Percentiles rank a stretch among this genome's conserved stretches.
Evolutionary conservation across 2,888 invertebrate species (phyloP).

Genomic region (Carpatolechia fugitivella): DNA sequence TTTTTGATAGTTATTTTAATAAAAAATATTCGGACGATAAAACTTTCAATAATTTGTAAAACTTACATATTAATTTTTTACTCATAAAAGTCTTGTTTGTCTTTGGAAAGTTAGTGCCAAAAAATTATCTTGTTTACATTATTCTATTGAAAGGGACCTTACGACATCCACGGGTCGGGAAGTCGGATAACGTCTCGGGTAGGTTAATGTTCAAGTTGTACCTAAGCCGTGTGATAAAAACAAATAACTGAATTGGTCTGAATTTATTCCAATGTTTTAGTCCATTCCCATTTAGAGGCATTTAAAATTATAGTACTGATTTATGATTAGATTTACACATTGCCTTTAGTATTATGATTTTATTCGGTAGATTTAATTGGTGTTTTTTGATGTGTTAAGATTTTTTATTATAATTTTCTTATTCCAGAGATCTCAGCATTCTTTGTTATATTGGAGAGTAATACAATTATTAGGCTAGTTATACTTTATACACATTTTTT

Average conservation of each 20-base stretch:
- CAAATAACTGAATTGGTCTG: constrained; percentile 29
- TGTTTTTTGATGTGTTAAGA: constrained; percentile 18
- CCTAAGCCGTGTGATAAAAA: constrained; percentile 12
- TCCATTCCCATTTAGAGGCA: constrained; percentile 57
- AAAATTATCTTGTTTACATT: too few relatives aligned
- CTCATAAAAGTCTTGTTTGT: too few relatives aligned
- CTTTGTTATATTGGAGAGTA: constrained; percentile 32
- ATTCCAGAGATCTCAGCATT: constrained; percentile 50
- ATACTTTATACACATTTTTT: constrained; percentile 15
- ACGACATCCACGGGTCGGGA: too few relatives aligned
- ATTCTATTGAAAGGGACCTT: too few relatives aligned
- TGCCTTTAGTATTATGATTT: constrained; percentile 12
- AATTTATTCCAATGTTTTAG: constrained; percentile 29
- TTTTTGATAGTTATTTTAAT: too few relatives aligned
- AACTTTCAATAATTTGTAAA: too few relatives aligned
- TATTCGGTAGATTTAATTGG: constrained; percentile 13
- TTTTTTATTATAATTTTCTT: constrained; percentile 26
- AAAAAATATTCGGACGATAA: too few relatives aligned
- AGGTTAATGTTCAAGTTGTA: neutral
- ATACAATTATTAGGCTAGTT: constrained; percentile 27
- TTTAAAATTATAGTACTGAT: constrained; percentile 37
- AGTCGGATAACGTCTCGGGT: neutral
- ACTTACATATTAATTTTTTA: too few relatives aligned
- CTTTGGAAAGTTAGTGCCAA: too few relatives aligned
- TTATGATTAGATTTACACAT: constrained; percentile 22